A percentile compares a stretch with the other conserved stretches of the same genome.
Evolutionary conservation across 2,888 invertebrate genomes (phyloP).

Genomic region (Mayetiola destructor): DNA sequence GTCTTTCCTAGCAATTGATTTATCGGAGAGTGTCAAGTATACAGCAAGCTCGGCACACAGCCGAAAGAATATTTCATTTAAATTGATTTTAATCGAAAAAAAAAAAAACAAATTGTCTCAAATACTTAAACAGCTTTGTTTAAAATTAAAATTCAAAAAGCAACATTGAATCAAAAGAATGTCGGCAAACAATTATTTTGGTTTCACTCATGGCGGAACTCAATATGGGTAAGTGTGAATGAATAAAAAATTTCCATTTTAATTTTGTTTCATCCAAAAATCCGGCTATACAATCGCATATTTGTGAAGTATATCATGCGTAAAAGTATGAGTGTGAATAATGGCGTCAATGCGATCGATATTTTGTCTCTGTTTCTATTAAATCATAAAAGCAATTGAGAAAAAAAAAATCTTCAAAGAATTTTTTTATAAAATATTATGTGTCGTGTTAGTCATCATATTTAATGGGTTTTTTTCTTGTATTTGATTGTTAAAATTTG

Average conservation of each 20-base stretch:
- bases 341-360: constrained; percentile 12
- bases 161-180: constrained; percentile 31
- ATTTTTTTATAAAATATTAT: too few species aligned
- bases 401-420: not conserved
- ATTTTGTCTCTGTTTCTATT: constrained; percentile 5
- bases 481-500: constrained; percentile 10
- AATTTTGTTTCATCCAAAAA: constrained; percentile 16
- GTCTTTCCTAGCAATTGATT: constrained; percentile 3
- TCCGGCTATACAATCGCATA: constrained; percentile 29
- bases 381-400: not conserved
- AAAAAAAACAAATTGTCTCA: too few species aligned
- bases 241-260: constrained; percentile 20
- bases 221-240: constrained; percentile 76
- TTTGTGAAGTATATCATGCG: constrained; percentile 24
- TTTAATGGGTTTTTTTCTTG: too few species aligned
- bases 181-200: constrained; percentile 91
- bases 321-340: constrained; percentile 15
- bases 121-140: too few species aligned
- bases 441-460: too few species aligned
- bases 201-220: constrained; percentile 85
- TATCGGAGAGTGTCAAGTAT: constrained; percentile 8
- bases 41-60: constrained; percentile 10
- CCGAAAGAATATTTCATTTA: too few species aligned
- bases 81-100: too few species aligned
- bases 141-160: not conserved